Base-by-base conservation (phyloP, 2,888 invertebrate species). In the Thymelicus lineola region DNA sequence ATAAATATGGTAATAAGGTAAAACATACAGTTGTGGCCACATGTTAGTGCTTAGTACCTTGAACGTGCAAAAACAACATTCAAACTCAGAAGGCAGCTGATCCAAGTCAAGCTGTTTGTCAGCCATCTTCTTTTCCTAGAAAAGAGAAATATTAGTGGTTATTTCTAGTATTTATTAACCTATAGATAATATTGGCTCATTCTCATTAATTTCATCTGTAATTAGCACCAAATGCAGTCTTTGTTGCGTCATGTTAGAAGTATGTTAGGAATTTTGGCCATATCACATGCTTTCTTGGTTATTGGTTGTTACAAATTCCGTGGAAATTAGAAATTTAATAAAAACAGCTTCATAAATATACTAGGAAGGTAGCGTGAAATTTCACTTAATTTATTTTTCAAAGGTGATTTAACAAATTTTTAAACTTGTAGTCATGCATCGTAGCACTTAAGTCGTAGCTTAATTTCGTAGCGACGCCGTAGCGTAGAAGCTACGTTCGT, bases 21-120 rank as follows among this genome's bases (percentile, higher is more conserved):
- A 42, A 42, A 61, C 61, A 55, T 36, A 62, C 55, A 20, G 42
- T 35, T 28, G 36, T 14, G 53, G 60, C 55, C 61, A 36, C 58
- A 28, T 74, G 79, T 91, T 92, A 91, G 87, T 87, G 84, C 82
- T 92, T 91, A 93, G 91, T 97, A 98, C 98, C 97, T 98, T 98
- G 92, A 97, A 96, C 94, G 97, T 97, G 96, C 98, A 98, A 97
- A 97, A 98, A 96, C 98, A 98, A 97, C 98, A 98, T 96, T 98
- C 98, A 96, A 97, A 97, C 95, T 98, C 98, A 95, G 97, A 97
- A 95, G 97, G 97, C 94, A 97, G 95, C 95, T 98, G 97, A 95
- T 97, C 97, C 94, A 96, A 94, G 95, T 95, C 95, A 92, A 96
- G 96, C 91, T 95, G 94, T 94, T 95, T 95, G 87, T 95, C 95